A percentile compares a stretch with the other conserved stretches of the same genome.
These are phyloP conservation scores for Holothuria scabra DNA, from an alignment of 53 echinoderm and acorn worm genomes.

Conservation along the genomic window DNA sequence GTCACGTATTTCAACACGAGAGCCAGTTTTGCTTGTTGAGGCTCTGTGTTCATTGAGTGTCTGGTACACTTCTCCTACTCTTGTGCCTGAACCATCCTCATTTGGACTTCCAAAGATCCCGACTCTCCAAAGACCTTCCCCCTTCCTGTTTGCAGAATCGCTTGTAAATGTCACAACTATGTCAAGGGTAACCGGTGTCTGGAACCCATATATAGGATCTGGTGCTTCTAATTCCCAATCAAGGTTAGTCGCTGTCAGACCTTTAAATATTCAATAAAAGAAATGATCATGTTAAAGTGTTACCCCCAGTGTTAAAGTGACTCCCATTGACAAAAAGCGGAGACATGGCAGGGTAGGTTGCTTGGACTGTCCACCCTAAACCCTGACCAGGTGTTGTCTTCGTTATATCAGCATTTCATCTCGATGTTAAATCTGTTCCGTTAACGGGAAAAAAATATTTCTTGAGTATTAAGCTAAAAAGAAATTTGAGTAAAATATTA, in stretches of 20 bases:
- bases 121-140: conserved; percentile 42
- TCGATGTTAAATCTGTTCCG: no score
- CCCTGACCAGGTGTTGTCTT: no score
- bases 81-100: background rate
- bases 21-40: background rate
- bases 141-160: background rate
- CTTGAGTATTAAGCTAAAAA: no score
- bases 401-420: no score
- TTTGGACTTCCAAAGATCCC: conserved; percentile 1
- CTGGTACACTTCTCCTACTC: background rate
- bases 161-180: conserved; percentile 18
- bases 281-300: no score
- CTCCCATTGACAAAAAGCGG: no score
- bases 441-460: no score
- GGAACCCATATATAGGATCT: conserved; percentile 13
- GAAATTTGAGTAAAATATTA: no score
- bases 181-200: conserved; percentile 34
- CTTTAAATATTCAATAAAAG: background rate
- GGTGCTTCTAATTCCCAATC: conserved; percentile 2
- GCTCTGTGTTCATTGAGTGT: background rate
- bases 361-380: no score
- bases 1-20: background rate
- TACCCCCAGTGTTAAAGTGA: no score
- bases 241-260: background rate
- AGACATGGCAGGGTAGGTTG: no score